Base-by-base conservation (phyloP, 2,797 vertebrate genomes). In the Acipenser ruthenus region DNA sequence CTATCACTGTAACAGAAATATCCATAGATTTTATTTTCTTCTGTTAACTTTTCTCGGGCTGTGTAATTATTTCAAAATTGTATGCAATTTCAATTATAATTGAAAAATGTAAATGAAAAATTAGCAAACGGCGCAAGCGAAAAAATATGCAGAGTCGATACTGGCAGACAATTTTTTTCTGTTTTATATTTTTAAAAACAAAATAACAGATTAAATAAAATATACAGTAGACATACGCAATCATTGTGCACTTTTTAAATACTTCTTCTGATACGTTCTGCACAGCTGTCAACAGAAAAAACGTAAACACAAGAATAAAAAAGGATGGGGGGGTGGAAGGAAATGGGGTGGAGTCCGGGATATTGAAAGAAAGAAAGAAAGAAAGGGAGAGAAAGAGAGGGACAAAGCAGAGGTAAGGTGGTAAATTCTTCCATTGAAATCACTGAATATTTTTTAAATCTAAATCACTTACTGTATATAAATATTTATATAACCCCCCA, bases 171-270 rank as follows among this genome's bases (percentile, higher is more conserved):
- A 79, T 87, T 83, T 75, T 82, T 85, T 93, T 73, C 70, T 87
- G 88, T 93, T 94, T 93, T 96, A 92, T 96, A 94, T 95, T 96
- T 95, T 96, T 94, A 95, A 97, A 98, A 97, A 95, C 91, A 89
- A 94, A 92, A 86, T 82, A 89, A 90, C 89, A 91, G 93, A 95
- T 96, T 95, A 95, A 97, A 97, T 97, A 94, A 95, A 97, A 95
- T 98, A 91, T 97, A 95, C 95, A 97, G 93, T 95, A 93, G 94
- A 92, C 94, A 92, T 93, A 93, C 92, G 90, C 93, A 93, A 93
- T 91, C 91, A 91, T 93, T 95, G 94, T 94, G 93, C 89, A 86
- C 91, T 83, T 90, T 86, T 91, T 91, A 92, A 95, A 93, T 93
- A 95, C 92, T 91, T 92, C 78, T 90, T 94, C 92, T 91, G 88